A percentile compares a stretch with the other conserved stretches of the same genome.
These are phyloP conservation scores for Drosophila teissieri DNA, from an alignment of 1,140 invertebrate species.

Conservation along the genomic window DNA sequence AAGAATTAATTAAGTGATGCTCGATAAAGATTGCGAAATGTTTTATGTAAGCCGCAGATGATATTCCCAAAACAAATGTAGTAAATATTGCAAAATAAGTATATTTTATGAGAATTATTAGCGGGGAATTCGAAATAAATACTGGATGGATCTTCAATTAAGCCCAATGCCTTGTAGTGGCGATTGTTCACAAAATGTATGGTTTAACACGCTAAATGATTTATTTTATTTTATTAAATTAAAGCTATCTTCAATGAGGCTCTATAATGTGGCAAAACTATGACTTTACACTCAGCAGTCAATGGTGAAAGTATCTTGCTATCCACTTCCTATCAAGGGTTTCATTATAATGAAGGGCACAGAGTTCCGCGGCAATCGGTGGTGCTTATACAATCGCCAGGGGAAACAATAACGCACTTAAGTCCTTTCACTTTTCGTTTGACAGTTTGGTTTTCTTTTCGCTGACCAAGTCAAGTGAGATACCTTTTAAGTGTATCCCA, in stretches of 20 bases:
- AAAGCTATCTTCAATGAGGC: no score
- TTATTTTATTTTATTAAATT: background rate
- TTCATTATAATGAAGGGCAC: constrained; percentile 53
- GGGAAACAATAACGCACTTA: constrained; percentile 62
- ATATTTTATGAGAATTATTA: background rate
- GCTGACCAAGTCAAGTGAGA: constrained; percentile 26
- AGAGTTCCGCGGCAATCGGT: constrained; percentile 21
- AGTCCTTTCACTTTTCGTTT: constrained; percentile 72
- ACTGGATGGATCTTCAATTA: background rate
- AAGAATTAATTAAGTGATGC: constrained; percentile 6
- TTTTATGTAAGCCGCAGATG: background rate
- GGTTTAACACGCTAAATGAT: no score
- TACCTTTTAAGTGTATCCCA: constrained; percentile 46
- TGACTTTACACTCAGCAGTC: constrained; percentile 14
- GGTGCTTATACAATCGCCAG: constrained; percentile 48
- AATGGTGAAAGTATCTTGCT: constrained; percentile 36
- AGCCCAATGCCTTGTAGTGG: no score
- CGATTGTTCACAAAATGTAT: no score
- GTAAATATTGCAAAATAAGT: background rate
- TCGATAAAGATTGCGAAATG: background rate
- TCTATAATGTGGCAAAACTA: no score
- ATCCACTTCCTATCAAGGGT: constrained; percentile 47
- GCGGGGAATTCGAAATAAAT: background rate
- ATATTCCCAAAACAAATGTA: background rate
- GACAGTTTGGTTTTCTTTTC: constrained; percentile 56